These are phyloP conservation scores for Diglossa cyanea DNA, from an alignment of 2,797 vertebrate genomes.

Conservation along the genomic window DNA sequence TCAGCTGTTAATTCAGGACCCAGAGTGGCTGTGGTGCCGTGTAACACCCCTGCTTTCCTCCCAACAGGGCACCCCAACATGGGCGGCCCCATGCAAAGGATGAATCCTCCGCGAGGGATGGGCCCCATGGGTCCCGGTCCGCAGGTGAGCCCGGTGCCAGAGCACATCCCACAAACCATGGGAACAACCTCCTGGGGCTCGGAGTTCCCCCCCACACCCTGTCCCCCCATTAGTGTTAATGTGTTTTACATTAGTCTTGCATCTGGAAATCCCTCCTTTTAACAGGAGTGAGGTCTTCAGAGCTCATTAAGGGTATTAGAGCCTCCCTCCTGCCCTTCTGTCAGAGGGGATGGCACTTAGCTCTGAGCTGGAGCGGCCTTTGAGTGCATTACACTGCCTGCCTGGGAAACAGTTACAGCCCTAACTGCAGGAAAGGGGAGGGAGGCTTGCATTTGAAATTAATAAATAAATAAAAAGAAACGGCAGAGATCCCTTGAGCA, in stretches of 20 bases:
- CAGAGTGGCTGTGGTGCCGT: rapidly evolving
- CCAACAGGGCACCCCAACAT: constrained; percentile 87
- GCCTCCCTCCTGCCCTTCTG: constrained; percentile 34
- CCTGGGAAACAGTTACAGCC: constrained; percentile 19
- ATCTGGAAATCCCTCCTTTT: constrained; percentile 65
- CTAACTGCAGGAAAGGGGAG: constrained; percentile 42
- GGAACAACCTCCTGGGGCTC: constrained; percentile 33
- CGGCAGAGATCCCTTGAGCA: background rate
- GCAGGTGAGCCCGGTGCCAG: constrained; percentile 81
- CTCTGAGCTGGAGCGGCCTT: background rate
- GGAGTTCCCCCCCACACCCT: constrained; percentile 2
- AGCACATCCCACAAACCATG: background rate
- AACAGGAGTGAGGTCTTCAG: constrained; percentile 31
- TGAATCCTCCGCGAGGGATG: constrained; percentile 97
- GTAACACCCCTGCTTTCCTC: constrained; percentile 18
- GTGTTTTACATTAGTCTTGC: constrained; percentile 67
- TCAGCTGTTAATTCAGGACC: background rate
- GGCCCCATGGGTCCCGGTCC: constrained; percentile 96
- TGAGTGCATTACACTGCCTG: constrained; percentile 36
- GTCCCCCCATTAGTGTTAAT: constrained; percentile 69
- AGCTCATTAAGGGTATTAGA: constrained; percentile 54
- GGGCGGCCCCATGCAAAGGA: constrained; percentile 97
- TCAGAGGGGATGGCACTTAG: constrained; percentile 53
- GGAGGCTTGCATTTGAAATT: constrained; percentile 43
- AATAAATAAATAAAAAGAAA: constrained; percentile 59